Evolutionary conservation across 92 coral and sea anemone species (phyloP).

Genomic region (Actinernus sp.): DNA sequence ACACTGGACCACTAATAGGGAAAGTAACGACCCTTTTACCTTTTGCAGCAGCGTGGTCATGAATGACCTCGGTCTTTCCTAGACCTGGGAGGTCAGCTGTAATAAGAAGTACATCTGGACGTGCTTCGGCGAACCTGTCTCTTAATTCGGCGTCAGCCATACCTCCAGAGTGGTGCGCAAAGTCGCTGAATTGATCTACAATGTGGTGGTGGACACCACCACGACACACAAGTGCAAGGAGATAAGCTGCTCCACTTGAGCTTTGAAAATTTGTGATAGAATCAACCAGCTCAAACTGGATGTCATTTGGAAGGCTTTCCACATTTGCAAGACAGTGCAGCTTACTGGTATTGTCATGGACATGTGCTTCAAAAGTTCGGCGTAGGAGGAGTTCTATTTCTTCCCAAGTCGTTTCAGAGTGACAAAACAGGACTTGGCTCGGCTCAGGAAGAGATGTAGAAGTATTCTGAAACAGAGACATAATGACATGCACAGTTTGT

Average conservation of each 20-base stretch:
- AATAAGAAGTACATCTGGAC: slow-evolving; percentile 79
- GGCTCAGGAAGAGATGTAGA: slow-evolving; percentile 79
- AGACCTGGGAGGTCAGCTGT: slow-evolving; percentile 92
- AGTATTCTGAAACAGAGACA: slow-evolving; percentile 80
- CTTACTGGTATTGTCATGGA: slow-evolving; percentile 36
- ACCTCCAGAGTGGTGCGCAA: slow-evolving; percentile 82
- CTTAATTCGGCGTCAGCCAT: slow-evolving; percentile 80
- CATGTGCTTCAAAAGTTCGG: slow-evolving; percentile 79
- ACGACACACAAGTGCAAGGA: slow-evolving; percentile 84
- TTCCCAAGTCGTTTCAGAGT: slow-evolving; percentile 89
- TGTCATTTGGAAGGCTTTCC: slow-evolving; percentile 84
- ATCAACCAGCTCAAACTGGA: slow-evolving; percentile 86
- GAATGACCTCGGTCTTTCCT: slow-evolving; percentile 88
- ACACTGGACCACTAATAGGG: slow-evolving; percentile 93
- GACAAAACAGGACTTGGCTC: slow-evolving; percentile 87
- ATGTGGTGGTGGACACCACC: slow-evolving; percentile 94
- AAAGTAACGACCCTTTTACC: slow-evolving; percentile 63
- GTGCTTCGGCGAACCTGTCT: slow-evolving; percentile 30
- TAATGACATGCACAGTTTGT: slow-evolving; percentile 79
- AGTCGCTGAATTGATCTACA: slow-evolving; percentile 82
- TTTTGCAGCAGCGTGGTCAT: slow-evolving; percentile 53
- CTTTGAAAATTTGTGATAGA: slow-evolving; percentile 53
- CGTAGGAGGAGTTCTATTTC: slow-evolving; percentile 84
- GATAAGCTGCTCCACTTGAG: slow-evolving; percentile 43
- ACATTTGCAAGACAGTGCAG: slow-evolving; percentile 95